Evolutionary conservation across 2,797 vertebrate species (phyloP).

Genomic region (Xyrichtys novacula): DNA sequence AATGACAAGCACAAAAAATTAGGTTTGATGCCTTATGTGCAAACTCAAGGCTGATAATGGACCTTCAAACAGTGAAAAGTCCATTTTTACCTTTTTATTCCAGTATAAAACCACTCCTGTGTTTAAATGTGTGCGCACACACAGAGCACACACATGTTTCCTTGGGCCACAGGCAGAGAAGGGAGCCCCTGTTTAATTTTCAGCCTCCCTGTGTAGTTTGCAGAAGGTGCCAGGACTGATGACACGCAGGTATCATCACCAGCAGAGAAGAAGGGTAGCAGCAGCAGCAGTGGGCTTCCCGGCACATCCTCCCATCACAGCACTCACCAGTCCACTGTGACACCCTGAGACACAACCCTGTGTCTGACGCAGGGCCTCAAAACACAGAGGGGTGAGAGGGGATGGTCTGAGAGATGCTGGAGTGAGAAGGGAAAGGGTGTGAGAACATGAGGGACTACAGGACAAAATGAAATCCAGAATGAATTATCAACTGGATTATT

Average conservation of each 20-base stretch:
- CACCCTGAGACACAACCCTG: conserved; percentile 26
- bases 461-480: neutral
- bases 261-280: conserved; percentile 44
- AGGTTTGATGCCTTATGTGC: neutral
- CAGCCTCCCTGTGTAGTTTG: conserved; percentile 82
- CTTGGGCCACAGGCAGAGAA: conserved; percentile 72
- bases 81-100: neutral
- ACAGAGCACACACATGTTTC: conserved; percentile 32
- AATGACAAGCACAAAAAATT: neutral
- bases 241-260: conserved; percentile 58
- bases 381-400: conserved; percentile 26
- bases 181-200: conserved; percentile 86
- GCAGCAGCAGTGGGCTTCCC: conserved; percentile 20
- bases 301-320: conserved; percentile 33
- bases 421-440: neutral
- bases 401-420: conserved; percentile 29
- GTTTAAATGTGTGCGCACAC: conserved; percentile 18
- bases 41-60: conserved; percentile 11
- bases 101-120: conserved; percentile 17
- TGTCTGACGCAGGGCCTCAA: conserved; percentile 4
- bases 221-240: conserved; percentile 63
- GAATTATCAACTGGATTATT: neutral
- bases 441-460: neutral
- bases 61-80: conserved; percentile 9
- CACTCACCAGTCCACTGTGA: conserved; percentile 34